Percentiles rank a stretch among this genome's conserved stretches.
Conservation (phyloP, 2,888 invertebrate genomes). For the Apotomis turbidana region DNA sequence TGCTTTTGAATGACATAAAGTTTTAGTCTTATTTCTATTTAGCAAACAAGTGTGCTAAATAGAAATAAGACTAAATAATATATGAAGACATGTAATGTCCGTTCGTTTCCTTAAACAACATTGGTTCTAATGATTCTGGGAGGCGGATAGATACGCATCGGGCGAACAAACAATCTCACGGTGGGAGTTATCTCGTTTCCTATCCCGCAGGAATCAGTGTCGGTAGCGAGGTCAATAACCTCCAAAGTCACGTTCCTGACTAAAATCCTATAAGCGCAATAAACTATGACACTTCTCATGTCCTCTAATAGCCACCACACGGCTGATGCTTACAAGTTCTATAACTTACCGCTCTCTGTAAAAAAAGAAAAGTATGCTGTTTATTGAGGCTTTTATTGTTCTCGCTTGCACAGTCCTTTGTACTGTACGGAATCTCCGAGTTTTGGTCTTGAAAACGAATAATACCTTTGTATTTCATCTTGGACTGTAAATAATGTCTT, state of each 20-base stretch:
- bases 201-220: conserved; percentile 62
- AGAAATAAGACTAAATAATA: too few species aligned
- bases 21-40: not conserved
- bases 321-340: conserved; percentile 61
- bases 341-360: conserved; percentile 77
- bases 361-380: conserved; percentile 61
- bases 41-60: not conserved
- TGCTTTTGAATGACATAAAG: conserved; percentile 19
- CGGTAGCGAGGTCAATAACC: conserved; percentile 69
- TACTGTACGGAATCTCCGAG: conserved; percentile 60
- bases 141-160: conserved; percentile 64
- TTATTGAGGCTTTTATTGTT: conserved; percentile 71
- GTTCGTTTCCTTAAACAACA: conserved; percentile 51
- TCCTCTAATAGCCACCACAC: conserved; percentile 72
- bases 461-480: conserved; percentile 46
- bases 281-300: conserved; percentile 75
- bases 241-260: conserved; percentile 69
- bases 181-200: conserved; percentile 57
- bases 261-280: conserved; percentile 63
- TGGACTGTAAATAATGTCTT: conserved; percentile 11
- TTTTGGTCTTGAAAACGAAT: conserved; percentile 61
- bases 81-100: too few species aligned
- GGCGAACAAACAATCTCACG: conserved; percentile 63
- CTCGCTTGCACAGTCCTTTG: conserved; percentile 62
- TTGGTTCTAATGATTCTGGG: conserved; percentile 58